phyloP scores from a whole-genome alignment of 2,113 vertebrate species.

The Takifugu flavidus region DNA sequence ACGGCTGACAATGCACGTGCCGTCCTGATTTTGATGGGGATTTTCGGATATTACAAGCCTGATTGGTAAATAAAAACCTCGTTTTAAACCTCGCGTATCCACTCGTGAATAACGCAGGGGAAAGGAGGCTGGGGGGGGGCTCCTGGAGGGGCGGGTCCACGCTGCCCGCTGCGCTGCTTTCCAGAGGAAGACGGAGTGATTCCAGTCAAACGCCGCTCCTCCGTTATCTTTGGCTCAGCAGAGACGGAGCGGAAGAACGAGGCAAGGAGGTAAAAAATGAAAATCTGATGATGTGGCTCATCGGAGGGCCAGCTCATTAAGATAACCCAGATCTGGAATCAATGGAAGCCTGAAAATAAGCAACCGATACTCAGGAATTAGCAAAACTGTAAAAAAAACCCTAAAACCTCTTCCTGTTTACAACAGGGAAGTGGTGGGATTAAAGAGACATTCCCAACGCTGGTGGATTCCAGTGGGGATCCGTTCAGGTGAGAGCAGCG shows the following conservation, averaged over 20 bases:
- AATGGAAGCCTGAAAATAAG: too few relatives aligned
- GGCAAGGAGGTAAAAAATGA: conserved; percentile 39
- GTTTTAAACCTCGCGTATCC: background rate
- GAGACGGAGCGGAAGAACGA: conserved; percentile 43
- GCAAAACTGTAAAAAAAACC: background rate
- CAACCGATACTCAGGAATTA: too few relatives aligned
- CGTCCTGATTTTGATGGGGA: too few relatives aligned
- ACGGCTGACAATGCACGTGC: too few relatives aligned
- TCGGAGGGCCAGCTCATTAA: conserved; percentile 44
- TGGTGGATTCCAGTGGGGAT: conserved; percentile 56
- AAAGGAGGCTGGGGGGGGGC: conserved; percentile 41
- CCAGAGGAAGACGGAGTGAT: conserved; percentile 68
- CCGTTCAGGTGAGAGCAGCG: conserved; percentile 57
- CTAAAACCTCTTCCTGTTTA: conserved; percentile 18
- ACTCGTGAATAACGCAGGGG: conserved; percentile 24
- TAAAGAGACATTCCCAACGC: conserved; percentile 54
- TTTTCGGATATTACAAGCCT: too few relatives aligned
- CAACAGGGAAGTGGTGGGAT: conserved; percentile 42
- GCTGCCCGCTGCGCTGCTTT: conserved; percentile 61
- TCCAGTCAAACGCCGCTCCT: conserved; percentile 64
- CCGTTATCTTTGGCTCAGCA: conserved; percentile 71
- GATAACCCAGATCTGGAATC: conserved; percentile 39
- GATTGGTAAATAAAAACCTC: background rate
- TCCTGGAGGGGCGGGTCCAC: conserved; percentile 51
- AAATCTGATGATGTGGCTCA: conserved; percentile 61